Conservation (phyloP, 2,888 invertebrate species). For the Zeuzera pyrina region DNA sequence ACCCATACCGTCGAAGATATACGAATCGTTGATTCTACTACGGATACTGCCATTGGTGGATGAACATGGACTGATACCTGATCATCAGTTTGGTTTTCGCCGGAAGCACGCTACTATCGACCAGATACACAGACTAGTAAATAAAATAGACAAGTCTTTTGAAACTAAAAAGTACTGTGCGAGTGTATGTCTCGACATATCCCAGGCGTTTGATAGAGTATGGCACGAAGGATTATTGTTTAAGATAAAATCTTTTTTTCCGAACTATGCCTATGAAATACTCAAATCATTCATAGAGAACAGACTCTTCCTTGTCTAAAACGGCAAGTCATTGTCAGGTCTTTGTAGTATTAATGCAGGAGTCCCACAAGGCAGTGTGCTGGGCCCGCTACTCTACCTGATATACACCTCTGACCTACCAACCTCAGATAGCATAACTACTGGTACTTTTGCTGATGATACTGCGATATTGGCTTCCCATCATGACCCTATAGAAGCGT, state of each 20-base stretch:
- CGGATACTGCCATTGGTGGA: neutral
- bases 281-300: neutral
- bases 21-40: slow-evolving; percentile 7
- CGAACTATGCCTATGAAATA: neutral
- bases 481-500: too few species aligned
- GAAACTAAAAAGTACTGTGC: slow-evolving; percentile 9
- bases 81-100: slow-evolving; percentile 2
- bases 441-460: too few species aligned
- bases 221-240: neutral
- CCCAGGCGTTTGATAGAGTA: too few species aligned
- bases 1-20: too few species aligned
- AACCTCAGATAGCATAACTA: too few species aligned
- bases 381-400: too few species aligned
- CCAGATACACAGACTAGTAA: slow-evolving; percentile 8
- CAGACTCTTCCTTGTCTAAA: neutral
- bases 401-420: too few species aligned
- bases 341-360: too few species aligned
- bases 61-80: neutral
- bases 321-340: too few species aligned
- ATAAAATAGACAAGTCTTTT: slow-evolving; percentile 6
- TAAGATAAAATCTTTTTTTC: neutral
- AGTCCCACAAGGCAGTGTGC: too few species aligned
- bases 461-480: too few species aligned
- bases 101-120: slow-evolving; percentile 11
- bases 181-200: too few species aligned